Evolutionary conservation across 2,888 invertebrate genomes (phyloP).

Genomic region (Drosophila robusta): DNA sequence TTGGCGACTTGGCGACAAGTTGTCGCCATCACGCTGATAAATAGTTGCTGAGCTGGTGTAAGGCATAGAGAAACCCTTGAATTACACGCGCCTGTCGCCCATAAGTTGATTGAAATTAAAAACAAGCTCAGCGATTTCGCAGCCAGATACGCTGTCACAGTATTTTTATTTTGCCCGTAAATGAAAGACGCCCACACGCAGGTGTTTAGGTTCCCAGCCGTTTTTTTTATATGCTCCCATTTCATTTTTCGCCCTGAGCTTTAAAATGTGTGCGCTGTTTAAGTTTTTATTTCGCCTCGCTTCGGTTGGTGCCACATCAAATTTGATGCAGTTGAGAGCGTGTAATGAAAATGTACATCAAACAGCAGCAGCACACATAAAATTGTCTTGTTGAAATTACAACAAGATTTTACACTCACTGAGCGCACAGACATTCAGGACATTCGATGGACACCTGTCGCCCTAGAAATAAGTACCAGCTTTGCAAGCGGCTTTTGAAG

Average conservation of each 20-base stretch:
- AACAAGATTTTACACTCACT: conserved; percentile 58
- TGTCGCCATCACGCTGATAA: conserved; percentile 65
- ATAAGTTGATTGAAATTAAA: conserved; percentile 63
- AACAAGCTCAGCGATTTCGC: conserved; percentile 45
- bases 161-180: conserved; percentile 10
- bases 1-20: conserved; percentile 59
- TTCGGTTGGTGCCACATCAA: conserved; percentile 38
- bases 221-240: neutral
- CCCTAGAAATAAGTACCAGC: conserved; percentile 1
- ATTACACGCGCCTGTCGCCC: conserved; percentile 36
- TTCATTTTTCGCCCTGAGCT: conserved; percentile 25
- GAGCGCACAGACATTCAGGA: conserved; percentile 26
- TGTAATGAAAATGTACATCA: conserved; percentile 55
- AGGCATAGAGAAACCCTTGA: conserved; percentile 26
- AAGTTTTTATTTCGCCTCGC: conserved; percentile 26
- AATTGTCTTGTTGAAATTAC: conserved; percentile 46
- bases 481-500: neutral
- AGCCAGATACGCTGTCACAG: conserved; percentile 23
- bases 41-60: conserved; percentile 54
- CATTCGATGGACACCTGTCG: conserved; percentile 48
- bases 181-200: conserved; percentile 1
- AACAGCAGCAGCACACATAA: conserved; percentile 38
- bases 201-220: conserved; percentile 35
- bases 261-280: conserved; percentile 38
- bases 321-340: conserved; percentile 48